Base-by-base conservation (phyloP, 30 jellyfish, hydroid and myxozoan genomes). In the Catostylus mosaicus region DNA sequence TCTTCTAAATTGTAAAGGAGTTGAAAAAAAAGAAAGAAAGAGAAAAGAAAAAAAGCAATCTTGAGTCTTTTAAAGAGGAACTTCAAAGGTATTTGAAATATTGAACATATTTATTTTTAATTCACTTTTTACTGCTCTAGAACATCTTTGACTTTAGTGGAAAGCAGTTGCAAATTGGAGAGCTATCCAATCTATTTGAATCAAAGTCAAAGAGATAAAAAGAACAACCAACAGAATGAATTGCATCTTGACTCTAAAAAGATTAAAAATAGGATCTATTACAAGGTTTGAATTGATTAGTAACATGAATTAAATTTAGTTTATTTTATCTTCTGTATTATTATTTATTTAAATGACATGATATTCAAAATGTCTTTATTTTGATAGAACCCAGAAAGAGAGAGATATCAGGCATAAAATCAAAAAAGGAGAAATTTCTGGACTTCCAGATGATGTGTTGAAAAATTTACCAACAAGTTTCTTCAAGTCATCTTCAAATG, bases 61-160 rank as follows among this genome's bases (percentile, higher is more conserved):
- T 92, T 52, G 98, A 92, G 61, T 34, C 88, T 27, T 92, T 92
- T 62, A 92, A 92, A 46, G 98, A 92, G 74, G 98, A 92, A 60
- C 85, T 92, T 30, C 96, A 92, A 59, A 87, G 83, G 98, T 86
- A 46, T 3, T 43, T 16, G 8, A 6, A 16, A 43, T 43, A n/a
- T n/a, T 46, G 51, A 32, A 14, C 67, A 19, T 38, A 20, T 48
- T 22, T 12, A 33, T 66, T 23, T 22, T 71, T 10, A 26, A 40
- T 20, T 9, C 68, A 20, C 30, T 5, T 40, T 5, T 40, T 40
- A 40, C 14, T 14, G 7, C 14, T 40, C 54, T 5, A 5, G 11
- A 40, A 14, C 54, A 40, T 5, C 7, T 40, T 5, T 40, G 14
- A 40, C 54, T 5, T 40, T 40, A 5, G 11, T 40, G 14, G 54